Conservation (phyloP, 2,113 vertebrate species). For the Rattus norvegicus region DNA sequence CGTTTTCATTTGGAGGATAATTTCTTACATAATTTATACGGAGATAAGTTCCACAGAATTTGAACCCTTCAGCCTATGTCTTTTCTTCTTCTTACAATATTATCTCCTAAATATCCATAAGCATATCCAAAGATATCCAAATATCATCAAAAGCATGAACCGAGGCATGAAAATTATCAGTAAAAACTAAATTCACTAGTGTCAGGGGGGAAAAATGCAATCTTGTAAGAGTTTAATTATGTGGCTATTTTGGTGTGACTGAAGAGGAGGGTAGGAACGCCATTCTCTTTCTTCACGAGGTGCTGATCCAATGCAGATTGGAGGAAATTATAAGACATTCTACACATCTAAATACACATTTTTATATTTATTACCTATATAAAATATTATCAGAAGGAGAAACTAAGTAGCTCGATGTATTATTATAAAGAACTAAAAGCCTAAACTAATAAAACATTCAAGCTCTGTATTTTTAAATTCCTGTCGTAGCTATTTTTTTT, state of each 20-base stretch:
- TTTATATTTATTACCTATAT: slow-evolving; percentile 60
- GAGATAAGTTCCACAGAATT: slow-evolving; percentile 50
- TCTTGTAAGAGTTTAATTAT: slow-evolving; percentile 19
- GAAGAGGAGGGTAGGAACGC: slow-evolving; percentile 40
- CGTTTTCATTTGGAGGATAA: slow-evolving; percentile 8
- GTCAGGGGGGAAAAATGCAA: not conserved
- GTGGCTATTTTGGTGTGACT: slow-evolving; percentile 35
- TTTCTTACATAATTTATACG: slow-evolving; percentile 13
- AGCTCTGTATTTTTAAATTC: slow-evolving; percentile 67
- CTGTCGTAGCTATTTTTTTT: slow-evolving; percentile 31
- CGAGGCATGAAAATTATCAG: not conserved
- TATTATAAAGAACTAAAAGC: slow-evolving; percentile 50
- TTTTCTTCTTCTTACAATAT: not conserved
- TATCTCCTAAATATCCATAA: slow-evolving; percentile 38
- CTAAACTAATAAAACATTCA: slow-evolving; percentile 54
- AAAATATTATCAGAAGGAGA: slow-evolving; percentile 42
- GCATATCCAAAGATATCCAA: not conserved
- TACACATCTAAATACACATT: slow-evolving; percentile 63
- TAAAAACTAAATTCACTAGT: slow-evolving; percentile 12
- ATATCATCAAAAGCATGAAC: slow-evolving; percentile 26
- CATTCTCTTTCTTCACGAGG: slow-evolving; percentile 48
- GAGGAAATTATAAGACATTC: slow-evolving; percentile 34
- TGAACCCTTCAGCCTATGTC: not conserved
- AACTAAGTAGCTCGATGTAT: slow-evolving; percentile 52
- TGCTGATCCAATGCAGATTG: slow-evolving; percentile 33